A percentile compares a stretch with the other conserved stretches of the same genome.
Evolutionary conservation across 2,797 vertebrate species (phyloP).

Genomic region (Leptatherina wallacei): DNA sequence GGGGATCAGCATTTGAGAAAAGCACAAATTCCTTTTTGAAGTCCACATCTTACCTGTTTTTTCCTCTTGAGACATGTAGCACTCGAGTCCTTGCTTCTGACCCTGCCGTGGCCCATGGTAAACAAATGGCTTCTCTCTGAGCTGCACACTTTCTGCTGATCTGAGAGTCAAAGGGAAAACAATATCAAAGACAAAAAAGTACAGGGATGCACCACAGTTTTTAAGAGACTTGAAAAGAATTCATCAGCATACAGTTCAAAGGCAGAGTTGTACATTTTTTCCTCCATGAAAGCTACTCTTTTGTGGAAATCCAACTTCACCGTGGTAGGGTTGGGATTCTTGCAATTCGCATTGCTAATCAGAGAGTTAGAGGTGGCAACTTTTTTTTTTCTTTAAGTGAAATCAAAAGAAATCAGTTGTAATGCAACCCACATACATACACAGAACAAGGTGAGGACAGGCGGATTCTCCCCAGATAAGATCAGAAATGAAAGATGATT

Average conservation of each 20-base stretch:
- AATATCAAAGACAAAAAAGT: conserved; percentile 48
- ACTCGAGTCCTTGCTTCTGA: neutral
- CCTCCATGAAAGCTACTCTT: conserved; percentile 15
- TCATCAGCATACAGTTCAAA: conserved; percentile 59
- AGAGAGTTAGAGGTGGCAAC: neutral
- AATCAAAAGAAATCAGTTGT: conserved; percentile 36
- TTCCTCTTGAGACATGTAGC: neutral
- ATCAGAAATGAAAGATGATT: conserved; percentile 25
- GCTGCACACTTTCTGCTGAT: conserved; percentile 41
- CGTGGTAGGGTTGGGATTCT: conserved; percentile 13
- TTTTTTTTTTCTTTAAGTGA: neutral
- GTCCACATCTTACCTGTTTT: conserved; percentile 1
- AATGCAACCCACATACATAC: conserved; percentile 3
- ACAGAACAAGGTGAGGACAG: neutral
- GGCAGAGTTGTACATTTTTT: conserved; percentile 23
- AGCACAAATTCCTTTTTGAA: conserved; percentile 17
- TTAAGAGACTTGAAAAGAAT: conserved; percentile 55
- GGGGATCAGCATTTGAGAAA: conserved; percentile 11
- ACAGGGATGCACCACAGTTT: conserved; percentile 7
- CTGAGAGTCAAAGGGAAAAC: conserved; percentile 42
- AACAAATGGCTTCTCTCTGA: conserved; percentile 33
- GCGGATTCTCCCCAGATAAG: neutral
- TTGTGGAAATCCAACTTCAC: conserved; percentile 35
- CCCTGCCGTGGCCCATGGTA: conserved; percentile 1
- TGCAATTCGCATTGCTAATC: conserved; percentile 43